Percentiles rank a stretch among this genome's conserved stretches.
phyloP scores from a whole-genome alignment of 2,113 vertebrate genomes.

The Cisticola juncidis region DNA sequence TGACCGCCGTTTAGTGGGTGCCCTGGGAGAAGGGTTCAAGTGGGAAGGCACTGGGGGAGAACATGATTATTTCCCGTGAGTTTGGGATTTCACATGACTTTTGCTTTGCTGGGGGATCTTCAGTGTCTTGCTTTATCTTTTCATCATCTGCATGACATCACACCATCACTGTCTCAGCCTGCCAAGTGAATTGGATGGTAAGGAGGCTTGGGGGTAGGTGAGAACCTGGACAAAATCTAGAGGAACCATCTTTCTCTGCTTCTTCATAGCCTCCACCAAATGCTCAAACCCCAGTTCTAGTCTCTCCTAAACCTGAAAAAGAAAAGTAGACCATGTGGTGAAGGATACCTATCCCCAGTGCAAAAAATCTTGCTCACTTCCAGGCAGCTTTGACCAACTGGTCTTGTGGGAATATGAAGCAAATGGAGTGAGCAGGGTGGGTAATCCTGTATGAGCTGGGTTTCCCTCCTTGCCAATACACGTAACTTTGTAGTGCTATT shows the following conservation, averaged over 20 bases:
- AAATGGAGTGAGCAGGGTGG: not conserved
- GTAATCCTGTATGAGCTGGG: accelerated
- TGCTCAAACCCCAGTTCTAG: not conserved
- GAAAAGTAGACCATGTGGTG: not conserved
- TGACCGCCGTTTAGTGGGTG: not conserved
- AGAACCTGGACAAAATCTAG: not conserved
- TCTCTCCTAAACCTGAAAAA: not conserved
- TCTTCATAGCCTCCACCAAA: not conserved
- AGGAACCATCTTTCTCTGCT: not conserved
- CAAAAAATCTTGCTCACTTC: not conserved
- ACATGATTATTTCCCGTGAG: not conserved
- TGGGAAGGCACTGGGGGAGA: not conserved
- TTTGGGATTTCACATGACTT: not conserved
- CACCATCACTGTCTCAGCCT: not conserved
- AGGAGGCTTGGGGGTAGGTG: not conserved
- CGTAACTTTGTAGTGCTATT: accelerated
- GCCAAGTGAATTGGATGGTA: not conserved
- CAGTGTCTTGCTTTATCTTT: not conserved
- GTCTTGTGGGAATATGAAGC: not conserved
- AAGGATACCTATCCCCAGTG: not conserved
- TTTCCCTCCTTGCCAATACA: not conserved
- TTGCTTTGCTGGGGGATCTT: not conserved
- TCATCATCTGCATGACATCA: not conserved
- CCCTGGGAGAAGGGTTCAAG: not conserved
- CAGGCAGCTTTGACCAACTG: not conserved